Base-by-base conservation (phyloP, 1,140 invertebrate genomes). In the Trichonephila clavipes region DNA sequence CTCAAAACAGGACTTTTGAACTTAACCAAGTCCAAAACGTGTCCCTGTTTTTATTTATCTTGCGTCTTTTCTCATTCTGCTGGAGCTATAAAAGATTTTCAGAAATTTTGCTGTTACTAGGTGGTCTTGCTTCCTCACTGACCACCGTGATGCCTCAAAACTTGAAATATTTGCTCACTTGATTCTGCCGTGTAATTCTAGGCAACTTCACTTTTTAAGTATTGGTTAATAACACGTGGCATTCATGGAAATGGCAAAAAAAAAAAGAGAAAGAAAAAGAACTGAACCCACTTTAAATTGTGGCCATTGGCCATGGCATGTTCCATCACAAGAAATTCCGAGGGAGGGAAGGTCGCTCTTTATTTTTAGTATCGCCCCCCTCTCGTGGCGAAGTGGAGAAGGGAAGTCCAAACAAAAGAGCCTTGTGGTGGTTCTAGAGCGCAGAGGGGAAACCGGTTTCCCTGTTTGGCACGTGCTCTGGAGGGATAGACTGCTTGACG, bases 401-500 rank as follows among this genome's bases (percentile, higher is more conserved):
- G 59, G 69, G 28, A 64, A 86, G 51, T 51, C 85, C 59, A 93
- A 81, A 93, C 92, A 93, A 93, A 93, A 88, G 85, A 28, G 92
- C 92, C 69, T 93, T 93, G 92, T 93, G 83, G 19, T 21, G 12
- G 90, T 82, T 72, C n/a, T 58, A 61, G 44, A 89, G 64, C 66
- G 51, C 40, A 24, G n/a, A n/a, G 58, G 69, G 58, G 62, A 64
- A 87, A 93, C 92, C 92, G 92, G 92, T 93, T 93, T 81, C 86
- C 85, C 28, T 64, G 51, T 90, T 21, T 92, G 92, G 86, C 92
- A 93, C 92, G 92, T 93, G 92, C 92, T 93, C 72, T 24, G 83
- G n/a, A 44, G 44, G 40, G 82, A 59, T 82, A 92, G 91, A 92
- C 91, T 69, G 91, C 91, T 92, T 92, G 92, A 59, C 92, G 86